phyloP scores from a whole-genome alignment of 2,888 invertebrate genomes.

The Nebria salina region DNA sequence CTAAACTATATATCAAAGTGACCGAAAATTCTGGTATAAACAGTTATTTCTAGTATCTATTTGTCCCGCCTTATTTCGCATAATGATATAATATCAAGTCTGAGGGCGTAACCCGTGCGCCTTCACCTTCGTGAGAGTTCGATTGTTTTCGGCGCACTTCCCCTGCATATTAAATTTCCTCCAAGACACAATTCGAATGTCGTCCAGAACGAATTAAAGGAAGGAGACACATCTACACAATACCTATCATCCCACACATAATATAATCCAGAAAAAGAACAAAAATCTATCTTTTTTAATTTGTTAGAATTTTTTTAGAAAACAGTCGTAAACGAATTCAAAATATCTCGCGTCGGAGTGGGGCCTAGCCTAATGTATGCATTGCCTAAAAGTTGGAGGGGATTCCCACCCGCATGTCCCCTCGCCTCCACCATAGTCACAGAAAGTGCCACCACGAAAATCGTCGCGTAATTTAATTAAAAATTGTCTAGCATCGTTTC shows the following conservation, averaged over 20 bases:
- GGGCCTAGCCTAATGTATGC: conserved; percentile 8
- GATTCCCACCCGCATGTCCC: not conserved
- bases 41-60: conserved; percentile 37
- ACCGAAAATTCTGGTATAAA: conserved; percentile 32
- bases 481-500: not conserved
- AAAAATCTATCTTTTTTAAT: not conserved
- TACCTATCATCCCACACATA: not conserved
- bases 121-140: conserved; percentile 23
- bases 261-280: not conserved
- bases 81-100: conserved; percentile 28
- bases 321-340: conserved; percentile 20
- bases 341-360: conserved; percentile 27
- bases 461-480: conserved; percentile 7
- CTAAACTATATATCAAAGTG: conserved; percentile 21
- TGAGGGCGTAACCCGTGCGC: conserved; percentile 4
- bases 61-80: conserved; percentile 41
- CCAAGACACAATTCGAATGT: conserved; percentile 22
- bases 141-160: conserved; percentile 21
- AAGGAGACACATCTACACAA: conserved; percentile 18
- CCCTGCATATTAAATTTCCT: conserved; percentile 27
- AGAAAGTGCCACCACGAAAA: not conserved
- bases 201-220: conserved; percentile 8
- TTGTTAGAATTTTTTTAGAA: not conserved
- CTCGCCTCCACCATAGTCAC: not conserved
- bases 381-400: not conserved